Percentiles rank a stretch among this genome's conserved stretches.
Evolutionary conservation across 1,140 invertebrate genomes (phyloP).

Genomic region (Melitaea cinxia): DNA sequence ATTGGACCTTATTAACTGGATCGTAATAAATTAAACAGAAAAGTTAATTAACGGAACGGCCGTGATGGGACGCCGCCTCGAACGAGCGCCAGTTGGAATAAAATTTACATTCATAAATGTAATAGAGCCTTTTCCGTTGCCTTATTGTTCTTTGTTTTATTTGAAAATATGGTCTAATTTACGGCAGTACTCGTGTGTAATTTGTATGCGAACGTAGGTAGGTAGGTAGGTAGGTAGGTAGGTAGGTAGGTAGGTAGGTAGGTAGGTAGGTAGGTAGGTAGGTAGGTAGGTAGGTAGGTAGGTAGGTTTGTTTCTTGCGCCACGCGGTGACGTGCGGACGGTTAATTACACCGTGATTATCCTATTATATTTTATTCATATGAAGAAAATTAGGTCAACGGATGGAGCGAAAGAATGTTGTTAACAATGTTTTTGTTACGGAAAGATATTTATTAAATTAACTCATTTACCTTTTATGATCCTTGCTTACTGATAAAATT

Average conservation of each 20-base stretch:
- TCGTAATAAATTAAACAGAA: slow-evolving; percentile 33
- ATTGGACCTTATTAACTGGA: slow-evolving; percentile 30
- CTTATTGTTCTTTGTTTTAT: slow-evolving; percentile 20
- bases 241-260: too few species aligned
- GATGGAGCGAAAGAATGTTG: neutral
- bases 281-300: too few species aligned
- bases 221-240: too few species aligned
- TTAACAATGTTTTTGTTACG: neutral
- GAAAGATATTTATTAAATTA: too few species aligned
- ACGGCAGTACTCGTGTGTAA: slow-evolving; percentile 13
- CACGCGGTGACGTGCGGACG: neutral
- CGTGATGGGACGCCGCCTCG: slow-evolving; percentile 25
- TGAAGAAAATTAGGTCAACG: neutral
- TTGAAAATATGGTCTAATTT: slow-evolving; percentile 24
- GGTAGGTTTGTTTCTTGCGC: neutral
- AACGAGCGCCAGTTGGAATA: slow-evolving; percentile 17
- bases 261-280: too few species aligned
- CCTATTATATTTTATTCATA: slow-evolving; percentile 4
- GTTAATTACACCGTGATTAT: slow-evolving; percentile 1
- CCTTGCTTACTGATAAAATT: too few species aligned
- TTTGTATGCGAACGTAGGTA: slow-evolving; percentile 3
- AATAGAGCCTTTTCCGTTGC: slow-evolving; percentile 21
- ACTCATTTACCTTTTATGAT: too few species aligned
- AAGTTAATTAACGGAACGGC: slow-evolving; percentile 36
- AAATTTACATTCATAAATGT: slow-evolving; percentile 36